phyloP scores from a whole-genome alignment of 2,113 vertebrate species.

The Cichladusa arquata region DNA sequence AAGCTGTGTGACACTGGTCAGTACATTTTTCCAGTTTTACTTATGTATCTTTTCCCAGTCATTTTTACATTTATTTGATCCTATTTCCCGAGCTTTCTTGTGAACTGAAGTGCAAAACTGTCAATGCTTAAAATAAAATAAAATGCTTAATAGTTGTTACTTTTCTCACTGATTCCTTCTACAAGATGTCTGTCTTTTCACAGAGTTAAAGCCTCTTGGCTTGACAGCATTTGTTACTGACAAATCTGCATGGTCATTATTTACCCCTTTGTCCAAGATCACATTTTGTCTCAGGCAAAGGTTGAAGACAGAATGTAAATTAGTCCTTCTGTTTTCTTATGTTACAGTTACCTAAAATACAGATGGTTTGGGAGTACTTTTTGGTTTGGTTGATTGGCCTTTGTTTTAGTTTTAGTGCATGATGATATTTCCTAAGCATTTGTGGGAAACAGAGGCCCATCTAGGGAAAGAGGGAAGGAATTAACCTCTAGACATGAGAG shows the following conservation, averaged over 20 bases:
- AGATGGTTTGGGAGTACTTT: background rate
- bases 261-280: background rate
- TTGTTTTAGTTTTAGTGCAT: background rate
- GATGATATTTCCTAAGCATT: background rate
- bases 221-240: background rate
- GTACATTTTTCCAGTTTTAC: background rate
- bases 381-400: background rate
- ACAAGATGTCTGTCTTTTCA: background rate
- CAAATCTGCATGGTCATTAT: background rate
- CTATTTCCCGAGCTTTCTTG: background rate
- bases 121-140: background rate
- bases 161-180: background rate
- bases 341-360: background rate
- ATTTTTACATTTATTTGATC: background rate
- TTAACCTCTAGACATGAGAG: background rate
- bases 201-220: background rate
- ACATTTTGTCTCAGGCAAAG: background rate
- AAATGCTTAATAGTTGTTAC: background rate
- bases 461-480: background rate
- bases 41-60: background rate
- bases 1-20: background rate
- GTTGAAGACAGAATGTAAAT: background rate
- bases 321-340: background rate
- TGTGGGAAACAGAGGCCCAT: background rate
- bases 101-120: background rate